Percentiles rank a stretch among this genome's conserved stretches.
Conservation (phyloP, 2,797 vertebrate genomes). For the Gambelia wislizenii region DNA sequence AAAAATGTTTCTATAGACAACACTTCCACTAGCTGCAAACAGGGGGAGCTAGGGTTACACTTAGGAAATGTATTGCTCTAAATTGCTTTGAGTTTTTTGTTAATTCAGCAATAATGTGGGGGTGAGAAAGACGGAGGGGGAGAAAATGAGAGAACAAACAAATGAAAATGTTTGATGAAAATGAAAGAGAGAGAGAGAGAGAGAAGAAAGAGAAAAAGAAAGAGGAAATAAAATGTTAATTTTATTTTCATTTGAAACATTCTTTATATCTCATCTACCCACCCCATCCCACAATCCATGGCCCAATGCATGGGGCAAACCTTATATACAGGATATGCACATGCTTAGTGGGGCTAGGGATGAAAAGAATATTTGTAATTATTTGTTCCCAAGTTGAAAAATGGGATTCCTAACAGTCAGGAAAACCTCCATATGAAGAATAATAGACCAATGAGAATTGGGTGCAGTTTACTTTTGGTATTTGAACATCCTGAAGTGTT, state of each 20-base stretch:
- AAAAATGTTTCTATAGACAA: neutral
- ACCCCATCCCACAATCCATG: neutral
- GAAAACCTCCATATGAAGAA: too few species aligned
- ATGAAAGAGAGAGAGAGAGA: too few species aligned
- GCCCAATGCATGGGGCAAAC: neutral
- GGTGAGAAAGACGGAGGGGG: too few species aligned
- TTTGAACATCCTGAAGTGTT: too few species aligned
- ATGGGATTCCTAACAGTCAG: too few species aligned
- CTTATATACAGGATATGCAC: neutral
- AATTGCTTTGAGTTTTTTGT: accelerated
- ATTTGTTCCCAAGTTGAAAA: neutral
- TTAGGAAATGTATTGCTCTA: accelerated
- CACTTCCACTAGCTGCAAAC: constrained; percentile 30
- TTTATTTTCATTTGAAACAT: neutral
- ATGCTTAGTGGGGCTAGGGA: neutral
- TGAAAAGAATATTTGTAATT: too few species aligned
- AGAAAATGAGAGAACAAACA: neutral
- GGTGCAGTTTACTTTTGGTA: too few species aligned
- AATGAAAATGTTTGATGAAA: too few species aligned
- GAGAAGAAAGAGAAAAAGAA: too few species aligned
- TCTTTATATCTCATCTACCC: neutral
- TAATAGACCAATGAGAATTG: too few species aligned
- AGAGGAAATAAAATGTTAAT: neutral
- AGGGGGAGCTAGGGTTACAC: constrained; percentile 67
- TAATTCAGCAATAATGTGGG: neutral